These are phyloP conservation scores for Pomatorhinus ruficollis DNA, from an alignment of 2,113 vertebrate species.

Conservation along the genomic window DNA sequence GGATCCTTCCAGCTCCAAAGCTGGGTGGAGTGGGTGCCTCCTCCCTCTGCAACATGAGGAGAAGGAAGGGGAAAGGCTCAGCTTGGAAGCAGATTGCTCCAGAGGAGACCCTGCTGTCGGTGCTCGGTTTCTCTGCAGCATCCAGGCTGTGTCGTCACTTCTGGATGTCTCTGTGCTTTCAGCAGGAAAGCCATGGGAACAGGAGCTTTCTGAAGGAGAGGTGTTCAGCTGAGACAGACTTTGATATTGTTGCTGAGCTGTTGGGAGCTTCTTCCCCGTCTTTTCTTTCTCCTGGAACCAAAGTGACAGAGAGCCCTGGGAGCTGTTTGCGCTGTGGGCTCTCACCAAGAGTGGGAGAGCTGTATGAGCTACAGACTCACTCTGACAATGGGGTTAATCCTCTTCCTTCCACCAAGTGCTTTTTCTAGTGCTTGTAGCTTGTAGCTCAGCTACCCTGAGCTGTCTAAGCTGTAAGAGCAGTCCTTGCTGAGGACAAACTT, in stretches of 20 bases:
- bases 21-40: not conserved
- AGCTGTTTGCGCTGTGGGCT: rapidly evolving
- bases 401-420: not conserved
- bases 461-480: not conserved
- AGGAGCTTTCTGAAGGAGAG: not conserved
- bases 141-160: rapidly evolving
- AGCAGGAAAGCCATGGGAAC: rapidly evolving
- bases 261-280: not conserved
- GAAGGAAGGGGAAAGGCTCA: not conserved
- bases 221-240: not conserved
- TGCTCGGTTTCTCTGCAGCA: rapidly evolving
- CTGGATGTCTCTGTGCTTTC: not conserved
- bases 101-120: not conserved
- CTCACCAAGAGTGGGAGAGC: not conserved
- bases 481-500: not conserved
- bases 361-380: not conserved
- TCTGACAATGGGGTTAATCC: not conserved
- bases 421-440: not conserved
- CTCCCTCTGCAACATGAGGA: not conserved
- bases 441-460: not conserved
- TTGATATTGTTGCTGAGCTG: not conserved
- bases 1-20: not conserved
- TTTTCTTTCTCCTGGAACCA: not conserved
- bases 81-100: not conserved
- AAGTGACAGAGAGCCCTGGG: not conserved